phyloP scores from a whole-genome alignment of 2,888 invertebrate genomes.

The Bellardia bayeri region DNA sequence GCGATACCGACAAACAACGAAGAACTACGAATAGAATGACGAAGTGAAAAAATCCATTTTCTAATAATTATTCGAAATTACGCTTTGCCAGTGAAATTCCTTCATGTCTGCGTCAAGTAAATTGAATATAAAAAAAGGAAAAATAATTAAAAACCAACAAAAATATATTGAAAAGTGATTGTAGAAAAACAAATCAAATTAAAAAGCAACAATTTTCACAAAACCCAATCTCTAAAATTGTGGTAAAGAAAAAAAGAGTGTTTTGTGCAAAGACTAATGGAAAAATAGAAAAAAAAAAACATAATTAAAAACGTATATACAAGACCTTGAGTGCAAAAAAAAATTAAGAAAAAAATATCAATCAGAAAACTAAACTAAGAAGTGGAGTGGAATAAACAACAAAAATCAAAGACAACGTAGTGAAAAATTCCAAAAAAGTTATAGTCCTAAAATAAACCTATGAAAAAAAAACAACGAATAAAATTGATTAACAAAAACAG shows the following conservation, averaged over 20 bases:
- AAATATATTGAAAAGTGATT: constrained; percentile 23
- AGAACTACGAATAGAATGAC: constrained; percentile 78
- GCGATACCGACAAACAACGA: constrained; percentile 77
- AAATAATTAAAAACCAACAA: constrained; percentile 61
- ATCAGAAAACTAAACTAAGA: constrained; percentile 50
- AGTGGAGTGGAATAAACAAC: constrained; percentile 62
- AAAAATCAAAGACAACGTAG: constrained; percentile 46
- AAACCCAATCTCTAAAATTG: constrained; percentile 7
- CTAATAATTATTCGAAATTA: constrained; percentile 81
- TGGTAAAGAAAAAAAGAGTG: constrained; percentile 40
- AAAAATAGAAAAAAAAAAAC: constrained; percentile 48
- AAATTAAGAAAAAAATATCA: constrained; percentile 54
- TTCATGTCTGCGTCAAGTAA: constrained; percentile 76
- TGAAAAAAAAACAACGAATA: constrained; percentile 14
- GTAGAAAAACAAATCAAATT: constrained; percentile 31
- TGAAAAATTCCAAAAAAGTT: constrained; percentile 50
- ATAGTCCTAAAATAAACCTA: constrained; percentile 26
- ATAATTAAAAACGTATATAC: constrained; percentile 57
- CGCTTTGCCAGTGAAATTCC: constrained; percentile 83
- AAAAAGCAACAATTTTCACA: constrained; percentile 40
- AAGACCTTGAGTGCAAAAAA: constrained; percentile 71
- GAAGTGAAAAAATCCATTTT: constrained; percentile 82
- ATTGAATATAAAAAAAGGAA: constrained; percentile 65
- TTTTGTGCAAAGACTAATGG: constrained; percentile 52
- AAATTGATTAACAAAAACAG: constrained; percentile 19